phyloP scores from a whole-genome alignment of 2,888 invertebrate species.

The Yponomeuta evonymella region DNA sequence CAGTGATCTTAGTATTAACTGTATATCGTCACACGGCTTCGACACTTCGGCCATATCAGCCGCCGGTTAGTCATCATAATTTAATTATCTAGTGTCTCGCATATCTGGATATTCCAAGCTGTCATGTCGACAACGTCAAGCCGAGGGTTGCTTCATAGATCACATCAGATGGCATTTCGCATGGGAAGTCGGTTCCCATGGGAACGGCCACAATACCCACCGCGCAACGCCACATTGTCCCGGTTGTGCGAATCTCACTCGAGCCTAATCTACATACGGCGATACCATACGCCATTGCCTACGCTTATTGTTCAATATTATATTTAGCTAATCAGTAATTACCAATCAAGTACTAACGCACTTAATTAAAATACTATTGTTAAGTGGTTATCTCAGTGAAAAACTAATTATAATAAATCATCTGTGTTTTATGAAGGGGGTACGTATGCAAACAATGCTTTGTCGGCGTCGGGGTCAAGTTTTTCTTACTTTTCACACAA shows the following conservation, averaged over 20 bases:
- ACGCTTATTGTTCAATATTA: slow-evolving; percentile 25
- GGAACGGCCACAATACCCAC: slow-evolving; percentile 17
- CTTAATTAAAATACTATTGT: not conserved
- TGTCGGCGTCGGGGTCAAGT: not conserved
- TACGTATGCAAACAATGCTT: not conserved
- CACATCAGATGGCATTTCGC: slow-evolving; percentile 19
- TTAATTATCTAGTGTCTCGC: too few relatives aligned
- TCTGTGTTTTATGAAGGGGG: not conserved
- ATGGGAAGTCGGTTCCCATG: slow-evolving; percentile 26
- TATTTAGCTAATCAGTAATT: not conserved
- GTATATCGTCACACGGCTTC: too few relatives aligned
- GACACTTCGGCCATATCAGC: too few relatives aligned
- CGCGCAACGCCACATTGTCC: slow-evolving; percentile 15
- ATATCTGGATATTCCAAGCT: not conserved
- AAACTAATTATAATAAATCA: not conserved
- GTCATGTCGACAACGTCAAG: not conserved
- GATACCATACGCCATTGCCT: not conserved
- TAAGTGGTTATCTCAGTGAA: not conserved
- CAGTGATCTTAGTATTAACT: too few relatives aligned
- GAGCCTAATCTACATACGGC: not conserved
- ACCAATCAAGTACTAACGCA: not conserved
- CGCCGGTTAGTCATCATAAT: too few relatives aligned
- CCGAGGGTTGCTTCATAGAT: not conserved
- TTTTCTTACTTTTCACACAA: not conserved
- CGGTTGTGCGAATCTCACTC: not conserved